phyloP scores from a whole-genome alignment of 2,113 vertebrate species.

The Lates calcarifer region DNA sequence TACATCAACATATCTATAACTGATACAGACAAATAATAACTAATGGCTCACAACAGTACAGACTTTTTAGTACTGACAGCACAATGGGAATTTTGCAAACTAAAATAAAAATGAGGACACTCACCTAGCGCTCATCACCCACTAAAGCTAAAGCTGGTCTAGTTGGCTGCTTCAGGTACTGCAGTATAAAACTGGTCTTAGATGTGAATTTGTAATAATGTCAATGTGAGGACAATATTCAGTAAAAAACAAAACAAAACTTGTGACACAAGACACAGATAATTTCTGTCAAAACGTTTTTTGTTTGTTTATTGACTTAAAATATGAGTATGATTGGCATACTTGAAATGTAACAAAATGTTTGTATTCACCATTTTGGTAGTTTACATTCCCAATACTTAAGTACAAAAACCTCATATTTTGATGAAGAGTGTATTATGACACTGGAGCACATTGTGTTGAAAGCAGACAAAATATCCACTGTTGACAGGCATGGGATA shows the following conservation, averaged over 20 bases:
- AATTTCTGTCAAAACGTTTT: slow-evolving; percentile 48
- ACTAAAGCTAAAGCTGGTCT: neutral
- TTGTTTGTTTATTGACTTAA: slow-evolving; percentile 76
- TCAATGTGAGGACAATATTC: neutral
- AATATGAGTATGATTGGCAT: slow-evolving; percentile 74
- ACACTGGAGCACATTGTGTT: slow-evolving; percentile 56
- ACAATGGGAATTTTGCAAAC: neutral
- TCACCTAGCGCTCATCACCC: neutral
- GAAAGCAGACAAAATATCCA: slow-evolving; percentile 56
- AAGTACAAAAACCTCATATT: slow-evolving; percentile 59
- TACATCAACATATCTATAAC: neutral
- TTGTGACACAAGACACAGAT: slow-evolving; percentile 5
- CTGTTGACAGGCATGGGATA: slow-evolving; percentile 24
- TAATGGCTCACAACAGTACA: neutral
- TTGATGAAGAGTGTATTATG: slow-evolving; percentile 53
- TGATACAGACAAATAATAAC: neutral
- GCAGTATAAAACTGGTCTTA: neutral
- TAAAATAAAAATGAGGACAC: neutral
- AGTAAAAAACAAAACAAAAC: neutral
- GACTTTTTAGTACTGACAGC: neutral
- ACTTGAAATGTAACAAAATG: slow-evolving; percentile 75
- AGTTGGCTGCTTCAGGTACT: neutral
- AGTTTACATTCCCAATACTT: slow-evolving; percentile 70
- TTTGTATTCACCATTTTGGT: slow-evolving; percentile 65
- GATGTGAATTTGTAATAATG: neutral